These are phyloP conservation scores for Hydrophis major DNA, from an alignment of 2,797 vertebrate genomes.

Conservation along the genomic window DNA sequence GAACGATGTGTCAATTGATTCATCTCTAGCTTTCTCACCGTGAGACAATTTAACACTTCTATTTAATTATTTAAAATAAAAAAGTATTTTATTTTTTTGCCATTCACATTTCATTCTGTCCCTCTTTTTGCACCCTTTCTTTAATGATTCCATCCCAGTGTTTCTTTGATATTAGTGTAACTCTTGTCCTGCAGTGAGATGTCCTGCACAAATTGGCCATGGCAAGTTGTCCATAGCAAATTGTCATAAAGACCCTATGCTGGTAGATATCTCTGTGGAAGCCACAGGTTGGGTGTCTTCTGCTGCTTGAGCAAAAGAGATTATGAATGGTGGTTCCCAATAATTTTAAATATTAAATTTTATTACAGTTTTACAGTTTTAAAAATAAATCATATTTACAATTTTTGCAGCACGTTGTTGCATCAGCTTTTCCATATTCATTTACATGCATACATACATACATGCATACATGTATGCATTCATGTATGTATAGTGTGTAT, in stretches of 20 bases:
- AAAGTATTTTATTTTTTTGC: too few species aligned
- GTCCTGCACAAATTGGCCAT: not conserved
- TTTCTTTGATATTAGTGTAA: not conserved
- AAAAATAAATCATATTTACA: too few species aligned
- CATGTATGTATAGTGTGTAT: too few species aligned
- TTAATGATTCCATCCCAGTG: not conserved
- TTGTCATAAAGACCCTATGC: not conserved
- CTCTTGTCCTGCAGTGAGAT: too few species aligned
- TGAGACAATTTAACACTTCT: not conserved
- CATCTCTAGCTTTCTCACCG: not conserved
- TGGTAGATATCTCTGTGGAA: not conserved
- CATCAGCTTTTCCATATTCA: too few species aligned
- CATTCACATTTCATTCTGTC: not conserved
- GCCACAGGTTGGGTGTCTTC: not conserved
- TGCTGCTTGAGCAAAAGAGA: not conserved
- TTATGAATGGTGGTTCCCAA: not conserved
- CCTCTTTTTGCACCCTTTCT: not conserved
- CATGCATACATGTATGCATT: too few species aligned
- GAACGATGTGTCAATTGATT: not conserved
- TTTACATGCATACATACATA: too few species aligned
- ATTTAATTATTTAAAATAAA: not conserved
- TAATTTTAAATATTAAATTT: too few species aligned
- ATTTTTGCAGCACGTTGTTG: too few species aligned
- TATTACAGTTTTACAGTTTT: too few species aligned
- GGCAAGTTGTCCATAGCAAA: not conserved